These are phyloP conservation scores for Pinctada fucata DNA, from an alignment of 2,888 invertebrate genomes.

Conservation along the genomic window DNA sequence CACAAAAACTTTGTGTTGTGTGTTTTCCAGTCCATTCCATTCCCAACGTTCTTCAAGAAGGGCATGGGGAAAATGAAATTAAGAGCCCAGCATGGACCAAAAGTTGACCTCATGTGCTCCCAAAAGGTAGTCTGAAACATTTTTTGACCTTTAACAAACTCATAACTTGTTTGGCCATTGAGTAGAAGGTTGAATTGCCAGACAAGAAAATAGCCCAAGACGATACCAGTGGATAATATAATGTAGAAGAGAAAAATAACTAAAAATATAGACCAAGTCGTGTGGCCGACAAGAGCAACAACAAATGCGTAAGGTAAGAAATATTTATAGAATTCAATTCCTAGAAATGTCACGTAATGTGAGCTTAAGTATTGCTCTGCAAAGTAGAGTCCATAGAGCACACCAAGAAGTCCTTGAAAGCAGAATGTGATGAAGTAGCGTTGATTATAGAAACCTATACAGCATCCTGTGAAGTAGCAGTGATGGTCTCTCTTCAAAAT, in stretches of 20 bases:
- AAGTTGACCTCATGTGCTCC: slow-evolving; percentile 64
- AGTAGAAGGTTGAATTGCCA: slow-evolving; percentile 62
- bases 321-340: slow-evolving; percentile 57
- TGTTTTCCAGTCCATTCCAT: slow-evolving; percentile 65
- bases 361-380: slow-evolving; percentile 54
- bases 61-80: slow-evolving; percentile 70
- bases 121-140: slow-evolving; percentile 51
- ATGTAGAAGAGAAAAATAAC: slow-evolving; percentile 58
- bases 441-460: slow-evolving; percentile 78
- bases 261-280: slow-evolving; percentile 42
- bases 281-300: slow-evolving; percentile 52
- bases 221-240: slow-evolving; percentile 49
- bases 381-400: slow-evolving; percentile 51
- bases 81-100: slow-evolving; percentile 68
- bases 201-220: slow-evolving; percentile 59
- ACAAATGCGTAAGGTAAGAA: slow-evolving; percentile 59
- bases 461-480: slow-evolving; percentile 76
- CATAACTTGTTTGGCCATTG: slow-evolving; percentile 69
- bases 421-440: slow-evolving; percentile 77
- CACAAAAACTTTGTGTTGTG: slow-evolving; percentile 31
- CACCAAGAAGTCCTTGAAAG: slow-evolving; percentile 63
- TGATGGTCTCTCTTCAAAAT: slow-evolving; percentile 78
- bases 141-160: slow-evolving; percentile 61
- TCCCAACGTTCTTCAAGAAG: slow-evolving; percentile 52
- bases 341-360: slow-evolving; percentile 55